Conservation (phyloP, 2,113 vertebrate species). For the Hemibagrus wyckioides region DNA sequence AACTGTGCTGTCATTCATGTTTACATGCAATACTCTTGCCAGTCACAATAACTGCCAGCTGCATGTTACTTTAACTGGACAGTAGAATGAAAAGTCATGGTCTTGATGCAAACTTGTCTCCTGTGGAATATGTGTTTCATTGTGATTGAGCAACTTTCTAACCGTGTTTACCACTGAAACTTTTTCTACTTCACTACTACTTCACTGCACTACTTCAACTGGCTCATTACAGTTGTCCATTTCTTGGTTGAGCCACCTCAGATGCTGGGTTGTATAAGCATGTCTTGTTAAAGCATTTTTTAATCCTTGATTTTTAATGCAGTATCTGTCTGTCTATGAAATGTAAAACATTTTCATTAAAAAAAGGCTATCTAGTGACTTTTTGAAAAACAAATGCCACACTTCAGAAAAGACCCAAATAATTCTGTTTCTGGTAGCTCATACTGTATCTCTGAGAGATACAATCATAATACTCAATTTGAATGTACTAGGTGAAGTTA, state of each 20-base stretch:
- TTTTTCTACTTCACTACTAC: too few relatives aligned
- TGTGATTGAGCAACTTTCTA: conserved; percentile 22
- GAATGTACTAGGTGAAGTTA: not conserved
- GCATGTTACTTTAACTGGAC: not conserved
- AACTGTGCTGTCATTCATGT: not conserved
- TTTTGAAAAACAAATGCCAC: not conserved
- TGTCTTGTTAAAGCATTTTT: not conserved
- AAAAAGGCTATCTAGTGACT: not conserved
- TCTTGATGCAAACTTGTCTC: conserved; percentile 15
- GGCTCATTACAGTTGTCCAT: not conserved
- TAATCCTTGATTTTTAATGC: not conserved
- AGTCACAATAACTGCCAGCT: not conserved
- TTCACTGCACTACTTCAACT: not conserved
- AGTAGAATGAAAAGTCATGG: not conserved
- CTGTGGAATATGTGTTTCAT: conserved; percentile 10
- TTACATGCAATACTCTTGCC: not conserved
- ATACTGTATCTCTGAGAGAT: not conserved
- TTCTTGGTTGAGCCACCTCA: not conserved
- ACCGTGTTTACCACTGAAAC: conserved; percentile 34
- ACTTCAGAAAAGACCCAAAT: not conserved
- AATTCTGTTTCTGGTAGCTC: not conserved
- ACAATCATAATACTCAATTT: not conserved
- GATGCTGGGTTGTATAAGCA: not conserved
- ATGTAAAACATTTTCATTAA: not conserved
- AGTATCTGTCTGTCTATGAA: not conserved